These are phyloP conservation scores for Alauda arvensis DNA, from an alignment of 2,797 vertebrate genomes.

Conservation along the genomic window DNA sequence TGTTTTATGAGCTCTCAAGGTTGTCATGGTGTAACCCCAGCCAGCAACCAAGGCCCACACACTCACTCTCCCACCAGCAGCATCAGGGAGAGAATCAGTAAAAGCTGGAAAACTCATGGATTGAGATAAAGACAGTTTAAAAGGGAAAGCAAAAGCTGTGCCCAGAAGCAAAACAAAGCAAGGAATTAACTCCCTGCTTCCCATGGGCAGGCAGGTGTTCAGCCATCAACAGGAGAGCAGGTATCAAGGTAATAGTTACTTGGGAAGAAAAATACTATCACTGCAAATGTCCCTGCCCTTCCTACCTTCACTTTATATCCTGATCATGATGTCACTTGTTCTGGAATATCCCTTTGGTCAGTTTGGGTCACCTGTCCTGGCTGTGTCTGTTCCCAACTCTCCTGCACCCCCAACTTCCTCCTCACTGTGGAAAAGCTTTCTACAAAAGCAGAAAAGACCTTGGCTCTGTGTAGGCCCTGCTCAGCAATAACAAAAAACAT, in stretches of 20 bases:
- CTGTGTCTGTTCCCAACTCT: neutral
- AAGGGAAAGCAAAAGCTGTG: neutral
- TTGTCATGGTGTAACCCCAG: neutral
- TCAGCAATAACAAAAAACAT: neutral
- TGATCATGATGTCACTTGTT: neutral
- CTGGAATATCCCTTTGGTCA: neutral
- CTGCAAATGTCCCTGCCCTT: neutral
- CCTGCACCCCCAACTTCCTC: accelerated
- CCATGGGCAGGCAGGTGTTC: neutral
- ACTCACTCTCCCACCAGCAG: neutral
- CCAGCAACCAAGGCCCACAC: neutral
- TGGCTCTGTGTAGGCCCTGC: neutral
- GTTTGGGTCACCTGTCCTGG: neutral
- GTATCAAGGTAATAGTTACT: too few species aligned
- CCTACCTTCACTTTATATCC: neutral
- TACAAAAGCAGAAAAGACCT: neutral
- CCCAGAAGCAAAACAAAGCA: neutral
- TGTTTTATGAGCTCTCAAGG: neutral
- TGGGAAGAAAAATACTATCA: neutral
- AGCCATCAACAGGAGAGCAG: neutral
- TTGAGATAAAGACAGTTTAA: neutral
- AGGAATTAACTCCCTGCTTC: neutral
- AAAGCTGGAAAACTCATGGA: neutral
- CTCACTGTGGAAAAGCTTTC: accelerated
- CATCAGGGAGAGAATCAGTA: neutral